A percentile compares a stretch with the other conserved stretches of the same genome.
These are phyloP conservation scores for Zeus faber DNA, from an alignment of 2,113 vertebrate species.

Conservation along the genomic window DNA sequence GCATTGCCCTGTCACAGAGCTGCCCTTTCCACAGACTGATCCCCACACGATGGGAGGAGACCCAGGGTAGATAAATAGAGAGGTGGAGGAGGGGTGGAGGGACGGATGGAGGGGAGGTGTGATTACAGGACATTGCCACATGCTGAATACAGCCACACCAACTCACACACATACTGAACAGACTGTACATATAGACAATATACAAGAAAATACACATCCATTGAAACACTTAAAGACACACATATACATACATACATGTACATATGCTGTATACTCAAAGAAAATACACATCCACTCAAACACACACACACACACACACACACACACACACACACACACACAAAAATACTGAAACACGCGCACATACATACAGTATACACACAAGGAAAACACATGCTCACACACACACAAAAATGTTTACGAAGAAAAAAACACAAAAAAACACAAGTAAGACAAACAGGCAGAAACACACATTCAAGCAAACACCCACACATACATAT, in stretches of 20 bases:
- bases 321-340: not conserved
- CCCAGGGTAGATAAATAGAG: conserved; percentile 70
- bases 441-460: no score
- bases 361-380: not conserved
- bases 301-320: not conserved
- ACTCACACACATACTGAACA: no score
- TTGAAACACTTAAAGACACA: not conserved
- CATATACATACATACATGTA: conserved; percentile 2
- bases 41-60: conserved; percentile 69
- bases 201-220: conserved; percentile 9
- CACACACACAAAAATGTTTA: not conserved
- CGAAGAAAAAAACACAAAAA: no score
- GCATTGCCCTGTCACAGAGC: conserved; percentile 73
- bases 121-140: conserved; percentile 26
- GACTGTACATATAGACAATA: not conserved
- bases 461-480: no score
- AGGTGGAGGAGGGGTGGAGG: conserved; percentile 39
- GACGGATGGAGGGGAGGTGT: conserved; percentile 43
- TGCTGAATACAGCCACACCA: no score
- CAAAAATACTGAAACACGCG: not conserved
- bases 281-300: conserved; percentile 1
- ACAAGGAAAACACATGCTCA: no score
- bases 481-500: not conserved
- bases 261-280: no score
- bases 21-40: conserved; percentile 73